These are phyloP conservation scores for Phrixothrix hirtus DNA, from an alignment of 2,888 invertebrate genomes.

Conservation along the genomic window DNA sequence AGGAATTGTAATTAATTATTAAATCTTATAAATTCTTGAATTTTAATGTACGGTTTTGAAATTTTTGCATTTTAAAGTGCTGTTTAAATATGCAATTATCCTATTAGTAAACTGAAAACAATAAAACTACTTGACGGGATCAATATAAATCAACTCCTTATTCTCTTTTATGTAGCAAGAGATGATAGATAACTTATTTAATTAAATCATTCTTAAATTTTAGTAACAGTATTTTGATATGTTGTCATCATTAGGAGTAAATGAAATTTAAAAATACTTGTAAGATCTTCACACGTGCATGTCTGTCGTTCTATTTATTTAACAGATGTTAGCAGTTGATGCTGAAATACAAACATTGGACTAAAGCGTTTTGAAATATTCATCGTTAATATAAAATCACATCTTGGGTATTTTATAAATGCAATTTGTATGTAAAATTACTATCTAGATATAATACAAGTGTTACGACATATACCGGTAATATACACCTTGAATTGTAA, in stretches of 20 bases:
- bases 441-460: too few relatives aligned
- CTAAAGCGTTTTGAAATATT: too few relatives aligned
- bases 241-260: slow-evolving; percentile 39
- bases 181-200: slow-evolving; percentile 4
- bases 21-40: slow-evolving; percentile 15
- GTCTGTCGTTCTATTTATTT: slow-evolving; percentile 47
- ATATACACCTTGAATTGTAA: neutral
- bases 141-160: too few relatives aligned
- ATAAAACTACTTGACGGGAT: too few relatives aligned
- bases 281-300: slow-evolving; percentile 45
- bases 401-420: too few relatives aligned
- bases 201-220: slow-evolving; percentile 17
- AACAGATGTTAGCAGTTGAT: slow-evolving; percentile 49
- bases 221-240: slow-evolving; percentile 37
- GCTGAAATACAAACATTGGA: too few relatives aligned
- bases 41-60: slow-evolving; percentile 5
- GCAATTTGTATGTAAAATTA: too few relatives aligned
- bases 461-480: too few relatives aligned
- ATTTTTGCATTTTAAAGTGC: slow-evolving; percentile 11
- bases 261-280: slow-evolving; percentile 39
- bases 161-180: too few relatives aligned
- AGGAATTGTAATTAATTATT: slow-evolving; percentile 27
- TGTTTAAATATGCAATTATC: neutral
- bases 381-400: too few relatives aligned
- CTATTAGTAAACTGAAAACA: neutral